Evolutionary conservation across 2,888 invertebrate species (phyloP), one percentile per base, ranked within the genome.

Genomic region (Philereme transversata): DNA sequence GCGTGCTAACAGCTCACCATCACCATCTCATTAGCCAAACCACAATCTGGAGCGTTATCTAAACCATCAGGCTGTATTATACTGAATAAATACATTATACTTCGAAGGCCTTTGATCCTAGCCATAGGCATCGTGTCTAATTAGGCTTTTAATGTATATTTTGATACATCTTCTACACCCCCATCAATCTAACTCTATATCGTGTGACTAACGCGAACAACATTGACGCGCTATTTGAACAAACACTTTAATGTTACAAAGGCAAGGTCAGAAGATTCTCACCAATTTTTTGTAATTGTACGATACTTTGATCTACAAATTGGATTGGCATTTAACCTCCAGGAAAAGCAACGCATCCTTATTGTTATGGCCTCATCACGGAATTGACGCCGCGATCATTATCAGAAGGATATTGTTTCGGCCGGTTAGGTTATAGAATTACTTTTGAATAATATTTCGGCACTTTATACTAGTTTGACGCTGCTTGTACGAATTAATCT

Each of bases 301-400:
- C 47, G 56, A 10, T 45, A 49, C 38, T 49, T 44, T 60, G 56
- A 52, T 59, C 52, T 52, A 58, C 58, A 64, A 64, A 64, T 56
- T 69, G 64, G 53, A 60, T 56, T 60, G 67, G 67, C 64, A 69
- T 69, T 69, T 65, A 73, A 60, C 64, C 59, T 65, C 61, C 67
- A 77, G 76, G 68, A 70, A 73, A 65, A 69, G 69, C 69, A 71
- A 53, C 60, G 62, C 81, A 86, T 87, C 86, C 84, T 85, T 80
- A 82, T 79, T 80, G 70, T 74, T 66, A 64, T 77, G 84, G 82
- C 78, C 76, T 80, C 76, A 76, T 84, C 82, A 69, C 86, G 86
- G 88, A 88, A 87, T 83, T 77, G 65, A 64, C 70, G 70, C 70
- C 60, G 65, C 69, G 86, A 86, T 86, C 70, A 69, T 79, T 80